phyloP scores from a whole-genome alignment of 2,888 invertebrate genomes.

The Acronicta leporina region DNA sequence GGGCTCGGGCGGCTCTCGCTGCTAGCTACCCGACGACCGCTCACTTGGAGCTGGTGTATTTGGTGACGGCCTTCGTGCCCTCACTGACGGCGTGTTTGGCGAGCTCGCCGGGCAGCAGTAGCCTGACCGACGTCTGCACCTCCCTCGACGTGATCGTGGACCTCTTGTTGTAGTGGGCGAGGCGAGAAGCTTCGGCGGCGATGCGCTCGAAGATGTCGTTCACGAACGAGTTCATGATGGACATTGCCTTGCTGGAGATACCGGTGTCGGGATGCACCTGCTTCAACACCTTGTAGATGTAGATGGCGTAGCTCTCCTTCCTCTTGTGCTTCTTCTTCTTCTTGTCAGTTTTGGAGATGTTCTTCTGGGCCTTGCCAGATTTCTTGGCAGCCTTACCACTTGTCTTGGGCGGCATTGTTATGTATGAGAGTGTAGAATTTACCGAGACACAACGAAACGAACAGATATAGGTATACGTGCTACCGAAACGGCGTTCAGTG shows the following conservation, averaged over 20 bases:
- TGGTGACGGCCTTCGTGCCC: conserved; percentile 91
- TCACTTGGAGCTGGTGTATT: conserved; percentile 85
- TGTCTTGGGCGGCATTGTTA: conserved; percentile 71
- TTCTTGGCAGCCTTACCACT: conserved; percentile 83
- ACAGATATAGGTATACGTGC: background rate
- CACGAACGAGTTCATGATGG: conserved; percentile 92
- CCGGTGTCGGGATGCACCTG: conserved; percentile 91
- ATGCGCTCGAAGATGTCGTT: conserved; percentile 93
- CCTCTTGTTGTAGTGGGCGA: conserved; percentile 91
- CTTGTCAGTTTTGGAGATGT: conserved; percentile 88
- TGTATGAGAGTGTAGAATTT: too few species aligned
- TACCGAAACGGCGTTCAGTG: conserved; percentile 15
- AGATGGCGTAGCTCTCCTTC: conserved; percentile 89
- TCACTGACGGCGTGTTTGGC: conserved; percentile 92
- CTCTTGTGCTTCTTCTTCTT: conserved; percentile 88
- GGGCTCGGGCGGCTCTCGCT: background rate
- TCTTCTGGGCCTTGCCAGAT: conserved; percentile 88
- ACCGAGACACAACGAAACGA: too few species aligned
- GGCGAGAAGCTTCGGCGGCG: conserved; percentile 90
- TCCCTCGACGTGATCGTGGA: conserved; percentile 91
- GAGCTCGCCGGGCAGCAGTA: conserved; percentile 91
- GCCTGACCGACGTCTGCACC: conserved; percentile 91
- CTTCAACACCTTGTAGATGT: conserved; percentile 91
- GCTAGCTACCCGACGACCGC: conserved; percentile 4
- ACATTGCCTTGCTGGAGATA: conserved; percentile 89